Evolutionary conservation across 2,888 invertebrate species (phyloP).

Genomic region (Chrysotoxum bicinctum): DNA sequence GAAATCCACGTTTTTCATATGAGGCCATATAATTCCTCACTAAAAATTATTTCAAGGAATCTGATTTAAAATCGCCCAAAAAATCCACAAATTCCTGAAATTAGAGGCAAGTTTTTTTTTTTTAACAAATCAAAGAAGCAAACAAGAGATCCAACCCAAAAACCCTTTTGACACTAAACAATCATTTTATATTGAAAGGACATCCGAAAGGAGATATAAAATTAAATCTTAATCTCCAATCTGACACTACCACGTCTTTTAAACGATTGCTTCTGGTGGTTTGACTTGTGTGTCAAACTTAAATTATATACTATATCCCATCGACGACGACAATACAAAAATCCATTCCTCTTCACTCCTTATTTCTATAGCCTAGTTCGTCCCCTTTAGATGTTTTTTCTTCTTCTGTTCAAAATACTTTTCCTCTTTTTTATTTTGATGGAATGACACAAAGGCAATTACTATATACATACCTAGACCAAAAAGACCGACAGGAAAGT

Average conservation of each 20-base stretch:
- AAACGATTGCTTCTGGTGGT: slow-evolving; percentile 33
- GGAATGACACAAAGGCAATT: slow-evolving; percentile 63
- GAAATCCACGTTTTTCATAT: no score
- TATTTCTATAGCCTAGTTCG: background rate
- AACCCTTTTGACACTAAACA: background rate
- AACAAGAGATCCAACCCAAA: background rate
- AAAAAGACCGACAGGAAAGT: slow-evolving; percentile 27
- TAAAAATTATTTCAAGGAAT: background rate
- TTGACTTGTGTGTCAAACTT: slow-evolving; percentile 6
- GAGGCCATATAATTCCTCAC: no score
- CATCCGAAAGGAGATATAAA: slow-evolving; percentile 4
- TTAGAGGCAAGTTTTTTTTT: no score
- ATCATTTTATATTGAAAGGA: slow-evolving; percentile 1
- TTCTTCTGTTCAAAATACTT: slow-evolving; percentile 4
- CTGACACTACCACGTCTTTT: slow-evolving; percentile 21
- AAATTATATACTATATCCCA: slow-evolving; percentile 34
- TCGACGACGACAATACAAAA: slow-evolving; percentile 20
- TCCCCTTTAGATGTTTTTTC: background rate
- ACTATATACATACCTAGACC: slow-evolving; percentile 18
- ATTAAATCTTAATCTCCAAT: slow-evolving; percentile 41
- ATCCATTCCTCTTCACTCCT: slow-evolving; percentile 24
- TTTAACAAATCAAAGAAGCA: background rate
- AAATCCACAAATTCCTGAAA: background rate
- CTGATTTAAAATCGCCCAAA: background rate
- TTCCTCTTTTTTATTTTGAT: slow-evolving; percentile 42